A percentile compares a stretch with the other conserved stretches of the same genome.
Conservation (phyloP, 2,797 vertebrate genomes). For the Sebastes goodei region DNA sequence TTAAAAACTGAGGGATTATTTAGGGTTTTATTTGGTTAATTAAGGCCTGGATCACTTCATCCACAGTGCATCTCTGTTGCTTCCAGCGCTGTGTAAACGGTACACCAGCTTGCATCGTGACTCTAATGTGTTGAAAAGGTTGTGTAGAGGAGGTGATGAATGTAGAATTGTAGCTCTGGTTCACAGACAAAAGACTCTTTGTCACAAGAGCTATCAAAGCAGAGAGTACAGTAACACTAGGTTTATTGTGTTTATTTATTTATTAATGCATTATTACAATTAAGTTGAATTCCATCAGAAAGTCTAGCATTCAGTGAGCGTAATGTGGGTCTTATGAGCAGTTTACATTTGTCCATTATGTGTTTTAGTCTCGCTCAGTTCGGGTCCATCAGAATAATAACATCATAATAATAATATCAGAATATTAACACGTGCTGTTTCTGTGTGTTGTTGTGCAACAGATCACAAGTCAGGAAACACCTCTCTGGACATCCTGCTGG, state of each 20-base stretch:
- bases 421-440: not conserved
- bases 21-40: not conserved
- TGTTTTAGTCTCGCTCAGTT: not conserved
- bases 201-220: not conserved
- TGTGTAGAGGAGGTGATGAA: not conserved
- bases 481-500: conserved; percentile 93
- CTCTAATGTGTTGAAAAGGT: not conserved
- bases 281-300: not conserved
- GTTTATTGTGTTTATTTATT: not conserved
- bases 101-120: not conserved
- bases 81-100: not conserved
- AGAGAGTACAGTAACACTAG: not conserved
- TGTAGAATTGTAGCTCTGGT: not conserved
- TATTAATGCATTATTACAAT: not conserved
- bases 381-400: not conserved
- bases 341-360: not conserved
- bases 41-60: not conserved
- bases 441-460: conserved; percentile 63
- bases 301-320: not conserved
- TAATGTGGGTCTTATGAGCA: not conserved
- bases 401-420: too few relatives aligned
- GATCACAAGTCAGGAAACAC: conserved; percentile 90
- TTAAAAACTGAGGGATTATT: not conserved
- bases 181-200: not conserved
- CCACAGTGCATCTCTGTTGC: not conserved